Evolutionary conservation across 1,140 invertebrate species (phyloP).

Genomic region (Micrasema minimum): DNA sequence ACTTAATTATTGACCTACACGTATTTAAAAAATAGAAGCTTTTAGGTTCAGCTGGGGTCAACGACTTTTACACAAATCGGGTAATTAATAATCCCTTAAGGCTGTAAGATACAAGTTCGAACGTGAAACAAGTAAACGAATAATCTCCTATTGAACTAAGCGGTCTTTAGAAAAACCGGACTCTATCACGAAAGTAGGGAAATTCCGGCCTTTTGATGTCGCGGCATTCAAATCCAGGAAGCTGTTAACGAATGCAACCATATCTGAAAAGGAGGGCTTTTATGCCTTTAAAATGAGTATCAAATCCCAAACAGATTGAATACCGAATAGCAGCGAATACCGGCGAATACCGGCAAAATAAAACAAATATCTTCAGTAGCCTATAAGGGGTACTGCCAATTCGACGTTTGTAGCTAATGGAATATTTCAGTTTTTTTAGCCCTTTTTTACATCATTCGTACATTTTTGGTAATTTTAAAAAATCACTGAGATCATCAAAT

Average conservation of each 20-base stretch:
- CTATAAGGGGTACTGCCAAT: too few relatives aligned
- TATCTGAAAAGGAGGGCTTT: constrained; percentile 26
- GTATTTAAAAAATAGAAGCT: too few relatives aligned
- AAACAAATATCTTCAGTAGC: neutral
- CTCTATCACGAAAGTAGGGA: constrained; percentile 2
- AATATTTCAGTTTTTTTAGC: too few relatives aligned
- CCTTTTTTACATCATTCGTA: too few relatives aligned
- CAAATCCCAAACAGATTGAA: neutral
- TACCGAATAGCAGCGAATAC: neutral
- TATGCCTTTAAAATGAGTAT: constrained; percentile 34
- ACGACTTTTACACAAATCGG: too few relatives aligned
- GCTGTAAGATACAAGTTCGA: neutral
- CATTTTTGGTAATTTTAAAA: too few relatives aligned
- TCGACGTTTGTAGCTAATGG: too few relatives aligned
- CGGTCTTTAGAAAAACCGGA: constrained; percentile 12
- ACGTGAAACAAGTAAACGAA: neutral
- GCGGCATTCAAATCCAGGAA: constrained; percentile 25
- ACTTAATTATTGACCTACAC: too few relatives aligned
- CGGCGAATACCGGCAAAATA: neutral
- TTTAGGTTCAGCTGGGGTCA: too few relatives aligned
- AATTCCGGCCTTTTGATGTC: constrained; percentile 26
- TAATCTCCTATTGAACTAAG: constrained; percentile 3
- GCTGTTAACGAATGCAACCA: constrained; percentile 34
- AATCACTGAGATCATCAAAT: too few relatives aligned
- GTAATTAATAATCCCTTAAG: too few relatives aligned